These are phyloP conservation scores for Cathartes aura DNA, from an alignment of 2,113 vertebrate species.

Conservation along the genomic window DNA sequence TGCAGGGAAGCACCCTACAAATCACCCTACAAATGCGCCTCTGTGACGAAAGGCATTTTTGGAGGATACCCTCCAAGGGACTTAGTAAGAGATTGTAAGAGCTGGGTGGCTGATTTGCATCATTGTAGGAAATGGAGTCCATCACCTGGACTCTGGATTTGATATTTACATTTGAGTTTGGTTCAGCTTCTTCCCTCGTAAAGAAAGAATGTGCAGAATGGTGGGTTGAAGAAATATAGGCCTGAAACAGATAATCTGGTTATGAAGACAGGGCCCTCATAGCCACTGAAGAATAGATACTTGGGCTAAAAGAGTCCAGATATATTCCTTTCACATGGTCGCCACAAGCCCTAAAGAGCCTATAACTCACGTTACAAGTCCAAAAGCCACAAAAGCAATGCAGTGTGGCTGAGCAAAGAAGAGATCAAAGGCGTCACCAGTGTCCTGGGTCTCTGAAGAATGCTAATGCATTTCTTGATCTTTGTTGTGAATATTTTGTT, in stretches of 20 bases:
- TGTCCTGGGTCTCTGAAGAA: background rate
- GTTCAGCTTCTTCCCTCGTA: background rate
- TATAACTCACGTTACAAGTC: background rate
- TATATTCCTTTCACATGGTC: background rate
- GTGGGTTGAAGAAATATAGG: background rate
- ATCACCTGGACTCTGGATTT: background rate
- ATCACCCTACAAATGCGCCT: background rate
- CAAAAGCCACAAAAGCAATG: background rate
- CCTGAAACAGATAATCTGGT: background rate
- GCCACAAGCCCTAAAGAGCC: background rate
- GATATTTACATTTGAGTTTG: background rate
- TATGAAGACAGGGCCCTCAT: background rate
- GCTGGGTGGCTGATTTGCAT: background rate
- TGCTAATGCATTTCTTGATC: background rate
- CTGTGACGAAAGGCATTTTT: background rate
- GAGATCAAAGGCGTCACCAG: background rate
- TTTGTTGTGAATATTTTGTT: background rate
- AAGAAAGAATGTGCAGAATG: background rate
- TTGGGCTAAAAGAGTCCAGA: background rate
- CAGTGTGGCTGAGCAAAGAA: background rate
- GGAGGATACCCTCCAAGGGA: background rate
- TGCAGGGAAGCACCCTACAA: background rate
- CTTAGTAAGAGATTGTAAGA: background rate
- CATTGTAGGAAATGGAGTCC: background rate
- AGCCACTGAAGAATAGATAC: background rate